Evolutionary conservation across 2,797 vertebrate species (phyloP).

Genomic region (Mus caroli): DNA sequence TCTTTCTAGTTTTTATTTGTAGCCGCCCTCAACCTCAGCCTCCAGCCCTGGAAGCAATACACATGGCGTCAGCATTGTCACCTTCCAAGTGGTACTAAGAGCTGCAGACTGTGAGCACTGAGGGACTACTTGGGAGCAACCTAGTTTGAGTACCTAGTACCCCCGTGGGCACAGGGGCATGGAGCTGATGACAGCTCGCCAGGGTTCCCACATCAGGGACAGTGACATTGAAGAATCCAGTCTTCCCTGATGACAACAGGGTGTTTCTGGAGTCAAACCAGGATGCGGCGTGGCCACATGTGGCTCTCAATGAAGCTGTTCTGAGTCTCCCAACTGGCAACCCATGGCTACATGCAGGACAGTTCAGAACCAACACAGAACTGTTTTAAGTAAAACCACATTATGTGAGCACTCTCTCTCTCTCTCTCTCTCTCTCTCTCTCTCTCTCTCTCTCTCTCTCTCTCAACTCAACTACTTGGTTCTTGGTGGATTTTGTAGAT

Average conservation of each 20-base stretch:
- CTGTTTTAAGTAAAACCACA: not conserved
- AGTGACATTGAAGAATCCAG: not conserved
- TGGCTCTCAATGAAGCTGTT: not conserved
- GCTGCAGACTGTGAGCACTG: not conserved
- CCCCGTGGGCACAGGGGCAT: not conserved
- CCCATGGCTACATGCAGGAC: not conserved
- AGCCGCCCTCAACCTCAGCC: not conserved
- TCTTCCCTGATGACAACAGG: not conserved
- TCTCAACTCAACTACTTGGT: not conserved
- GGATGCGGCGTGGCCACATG: not conserved
- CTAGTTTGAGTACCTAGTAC: not conserved
- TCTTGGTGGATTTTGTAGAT: not conserved
- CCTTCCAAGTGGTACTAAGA: not conserved
- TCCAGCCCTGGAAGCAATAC: not conserved
- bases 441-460: too few relatives aligned
- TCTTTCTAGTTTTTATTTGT: not conserved
- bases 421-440: not conserved
- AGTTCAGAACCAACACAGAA: not conserved
- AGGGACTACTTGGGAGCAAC: not conserved
- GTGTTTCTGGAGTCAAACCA: not conserved
- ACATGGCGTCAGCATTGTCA: not conserved
- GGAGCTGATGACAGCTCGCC: too few relatives aligned
- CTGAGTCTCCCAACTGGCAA: not conserved
- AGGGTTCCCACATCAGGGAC: not conserved
- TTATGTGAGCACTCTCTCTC: not conserved